Evolutionary conservation across 1,140 invertebrate species (phyloP).

Genomic region (Anastrepha ludens): DNA sequence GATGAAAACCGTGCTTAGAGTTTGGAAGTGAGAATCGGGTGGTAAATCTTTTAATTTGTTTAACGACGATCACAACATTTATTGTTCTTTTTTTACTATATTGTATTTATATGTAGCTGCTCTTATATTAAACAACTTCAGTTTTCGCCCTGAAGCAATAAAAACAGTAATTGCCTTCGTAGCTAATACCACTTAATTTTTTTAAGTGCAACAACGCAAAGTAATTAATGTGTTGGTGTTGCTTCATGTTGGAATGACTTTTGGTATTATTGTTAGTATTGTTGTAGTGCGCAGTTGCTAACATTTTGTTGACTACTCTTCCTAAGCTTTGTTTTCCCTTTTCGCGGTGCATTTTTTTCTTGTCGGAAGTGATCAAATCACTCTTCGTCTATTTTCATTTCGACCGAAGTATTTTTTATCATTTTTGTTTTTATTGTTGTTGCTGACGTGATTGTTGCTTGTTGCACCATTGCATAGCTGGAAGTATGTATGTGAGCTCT

Average conservation of each 20-base stretch:
- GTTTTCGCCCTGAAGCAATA: background rate
- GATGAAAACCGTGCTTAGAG: too few species aligned
- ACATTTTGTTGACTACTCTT: background rate
- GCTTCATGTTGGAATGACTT: background rate
- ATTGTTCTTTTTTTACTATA: too few species aligned
- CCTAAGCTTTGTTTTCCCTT: constrained; percentile 9
- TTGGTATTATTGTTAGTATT: background rate
- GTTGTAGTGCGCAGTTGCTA: background rate
- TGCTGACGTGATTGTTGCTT: background rate
- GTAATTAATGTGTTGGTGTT: constrained; percentile 22
- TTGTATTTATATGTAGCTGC: too few species aligned
- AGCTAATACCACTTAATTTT: background rate
- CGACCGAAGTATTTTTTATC: background rate
- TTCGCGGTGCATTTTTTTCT: background rate
- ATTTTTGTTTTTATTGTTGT: background rate
- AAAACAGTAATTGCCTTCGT: background rate
- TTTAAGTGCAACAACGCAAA: background rate
- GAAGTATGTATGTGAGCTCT: too few species aligned
- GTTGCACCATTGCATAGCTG: too few species aligned
- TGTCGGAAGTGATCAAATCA: constrained; percentile 37
- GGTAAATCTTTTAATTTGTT: too few species aligned
- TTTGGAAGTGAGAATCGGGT: too few species aligned
- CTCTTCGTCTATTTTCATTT: background rate
- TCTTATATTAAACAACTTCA: too few species aligned
- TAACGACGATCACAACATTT: too few species aligned